Evolutionary conservation across 53 echinoderm and acorn worm species (phyloP), one percentile per base, ranked within the genome.

Genomic region (Holothuria scabra): DNA sequence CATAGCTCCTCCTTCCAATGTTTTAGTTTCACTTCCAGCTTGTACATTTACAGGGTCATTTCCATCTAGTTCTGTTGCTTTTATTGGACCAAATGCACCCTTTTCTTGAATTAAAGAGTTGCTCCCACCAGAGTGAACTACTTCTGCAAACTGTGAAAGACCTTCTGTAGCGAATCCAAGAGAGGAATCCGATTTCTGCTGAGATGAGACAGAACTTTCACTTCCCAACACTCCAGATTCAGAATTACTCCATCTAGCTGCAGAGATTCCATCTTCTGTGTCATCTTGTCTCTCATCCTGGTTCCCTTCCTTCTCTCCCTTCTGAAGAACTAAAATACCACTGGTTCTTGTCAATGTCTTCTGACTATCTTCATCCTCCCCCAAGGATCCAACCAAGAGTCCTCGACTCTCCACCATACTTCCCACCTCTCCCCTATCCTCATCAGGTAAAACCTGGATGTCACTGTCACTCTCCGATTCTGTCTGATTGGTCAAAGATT

Each of bases 361-460:
- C 74, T 88, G 83, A 65, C 83, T 83, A 61, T 88, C 88, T 52
- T 83, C 74, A 16, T 66, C 83, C 60, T 85, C 84, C 6, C 30
- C 52, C 26, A 84, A 72, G 5, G 52, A 59, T 28, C 84, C 75
- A 62, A 31, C 57, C 58, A 57, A 8, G 30, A 20, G 28, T 26
- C 56, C 25, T 46, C 26, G 23, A 13, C 35, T 41, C 44, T 72
- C 49, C 12, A 30, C 35, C 0, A 34, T 62, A 19, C 64, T 32
- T 48, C 64, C 84, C 18, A 65, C 76, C 30, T 83, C 87, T 19
- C 52, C 46, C 18, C 41, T 48, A 12, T 79, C 46, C 41, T 85
- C 87, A 30, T 93, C 93, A 41, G 87, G 84, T 44, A 93, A 30
- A 5, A 93, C 81, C 67, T 90, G 90, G 56, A 93, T 93, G 37